These are phyloP conservation scores for Monodelphis domestica DNA, from an alignment of 2,797 vertebrate genomes.

Conservation along the genomic window DNA sequence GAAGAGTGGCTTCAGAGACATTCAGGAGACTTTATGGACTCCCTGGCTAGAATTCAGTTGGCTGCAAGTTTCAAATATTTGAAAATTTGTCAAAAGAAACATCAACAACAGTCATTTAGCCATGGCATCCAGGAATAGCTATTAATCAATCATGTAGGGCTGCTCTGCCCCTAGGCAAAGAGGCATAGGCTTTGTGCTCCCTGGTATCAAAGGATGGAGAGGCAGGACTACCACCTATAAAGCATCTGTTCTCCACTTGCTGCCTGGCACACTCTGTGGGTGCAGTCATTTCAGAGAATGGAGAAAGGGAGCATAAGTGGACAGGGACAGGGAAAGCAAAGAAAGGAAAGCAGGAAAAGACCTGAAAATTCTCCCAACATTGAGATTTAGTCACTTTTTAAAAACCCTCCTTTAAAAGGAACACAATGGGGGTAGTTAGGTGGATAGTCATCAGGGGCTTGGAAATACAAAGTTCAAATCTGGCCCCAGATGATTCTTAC, in stretches of 20 bases:
- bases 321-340: neutral
- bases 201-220: neutral
- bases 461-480: too few species aligned
- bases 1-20: neutral
- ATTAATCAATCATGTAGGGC: neutral
- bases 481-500: too few species aligned
- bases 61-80: neutral
- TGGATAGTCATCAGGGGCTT: too few species aligned
- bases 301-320: neutral
- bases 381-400: neutral
- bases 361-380: neutral
- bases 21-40: neutral
- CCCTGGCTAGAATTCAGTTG: neutral
- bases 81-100: constrained; percentile 1
- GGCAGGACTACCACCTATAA: neutral
- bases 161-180: neutral
- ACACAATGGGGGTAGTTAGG: too few species aligned
- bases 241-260: neutral
- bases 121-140: neutral
- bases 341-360: neutral
- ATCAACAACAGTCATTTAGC: neutral
- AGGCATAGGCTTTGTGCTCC: neutral
- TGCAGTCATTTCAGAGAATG: neutral
- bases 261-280: neutral
- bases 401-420: neutral